Percentiles rank a stretch among this genome's conserved stretches.
Conservation (phyloP, 1,140 invertebrate species). For the Melitaea cinxia region DNA sequence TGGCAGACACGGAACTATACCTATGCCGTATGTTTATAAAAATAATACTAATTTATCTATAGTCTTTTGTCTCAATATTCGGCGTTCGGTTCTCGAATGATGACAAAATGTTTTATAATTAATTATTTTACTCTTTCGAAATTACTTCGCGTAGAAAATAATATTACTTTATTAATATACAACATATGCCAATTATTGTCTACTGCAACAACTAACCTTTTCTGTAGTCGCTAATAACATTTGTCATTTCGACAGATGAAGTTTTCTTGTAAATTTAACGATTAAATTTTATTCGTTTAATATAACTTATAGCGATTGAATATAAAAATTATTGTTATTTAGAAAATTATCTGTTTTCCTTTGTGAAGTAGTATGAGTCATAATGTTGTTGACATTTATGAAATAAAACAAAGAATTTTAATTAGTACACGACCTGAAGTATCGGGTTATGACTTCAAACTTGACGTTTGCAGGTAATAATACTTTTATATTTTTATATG, state of each 20-base stretch:
- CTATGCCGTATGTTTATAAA: no score
- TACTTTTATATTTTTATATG: slow-evolving; percentile 3
- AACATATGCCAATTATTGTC: not conserved
- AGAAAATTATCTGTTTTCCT: not conserved
- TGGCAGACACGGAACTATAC: no score
- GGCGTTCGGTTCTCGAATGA: no score
- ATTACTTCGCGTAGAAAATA: no score
- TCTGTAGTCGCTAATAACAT: slow-evolving; percentile 19
- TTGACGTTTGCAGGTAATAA: not conserved
- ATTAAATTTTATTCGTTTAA: not conserved
- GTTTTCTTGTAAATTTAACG: not conserved
- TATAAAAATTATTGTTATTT: not conserved
- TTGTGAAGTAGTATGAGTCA: not conserved
- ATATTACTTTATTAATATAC: not conserved
- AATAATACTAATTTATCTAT: no score
- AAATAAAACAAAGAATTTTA: slow-evolving; percentile 14
- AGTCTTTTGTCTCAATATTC: no score
- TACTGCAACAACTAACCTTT: slow-evolving; percentile 23
- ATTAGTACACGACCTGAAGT: not conserved
- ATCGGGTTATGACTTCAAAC: not conserved
- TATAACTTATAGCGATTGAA: not conserved
- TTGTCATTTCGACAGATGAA: not conserved
- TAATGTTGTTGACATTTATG: not conserved
- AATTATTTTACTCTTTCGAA: no score
- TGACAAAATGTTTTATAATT: no score